Conservation (phyloP, 2,113 vertebrate species). For the Megaceryle maxima region DNA sequence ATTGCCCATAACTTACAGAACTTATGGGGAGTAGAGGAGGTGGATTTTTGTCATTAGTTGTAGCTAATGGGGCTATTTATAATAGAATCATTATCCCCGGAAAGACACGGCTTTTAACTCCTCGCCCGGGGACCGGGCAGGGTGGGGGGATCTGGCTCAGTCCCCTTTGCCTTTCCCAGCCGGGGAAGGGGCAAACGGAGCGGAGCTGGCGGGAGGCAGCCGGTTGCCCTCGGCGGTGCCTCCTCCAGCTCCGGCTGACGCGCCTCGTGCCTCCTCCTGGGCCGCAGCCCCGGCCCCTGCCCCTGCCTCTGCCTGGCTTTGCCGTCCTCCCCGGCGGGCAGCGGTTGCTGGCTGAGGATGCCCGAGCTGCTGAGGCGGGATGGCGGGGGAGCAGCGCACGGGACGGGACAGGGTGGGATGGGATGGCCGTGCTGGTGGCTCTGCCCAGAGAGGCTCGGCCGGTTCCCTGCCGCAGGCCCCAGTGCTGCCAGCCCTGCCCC, state of each 20-base stretch:
- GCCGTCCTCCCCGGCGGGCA: neutral
- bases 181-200: neutral
- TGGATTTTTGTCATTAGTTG: conserved; percentile 77
- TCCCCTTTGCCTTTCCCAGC: neutral
- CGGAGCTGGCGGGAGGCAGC: neutral
- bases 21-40: conserved; percentile 72
- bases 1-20: conserved; percentile 73
- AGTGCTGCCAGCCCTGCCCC: neutral
- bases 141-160: neutral
- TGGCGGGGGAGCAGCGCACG: fast-evolving
- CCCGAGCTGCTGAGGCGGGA: neutral
- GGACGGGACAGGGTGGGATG: neutral
- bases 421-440: fast-evolving
- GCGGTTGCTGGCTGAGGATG: neutral
- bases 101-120: conserved; percentile 54
- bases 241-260: fast-evolving
- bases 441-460: neutral
- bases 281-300: neutral
- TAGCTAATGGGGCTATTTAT: conserved; percentile 79
- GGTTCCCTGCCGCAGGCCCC: fast-evolving
- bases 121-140: too few relatives aligned
- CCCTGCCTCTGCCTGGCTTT: neutral
- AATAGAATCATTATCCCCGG: conserved; percentile 65
- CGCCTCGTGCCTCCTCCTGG: neutral
- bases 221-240: neutral